Evolutionary conservation across 2,797 vertebrate species (phyloP), one percentile per base, ranked within the genome.

Genomic region (Amniataba percoides): DNA sequence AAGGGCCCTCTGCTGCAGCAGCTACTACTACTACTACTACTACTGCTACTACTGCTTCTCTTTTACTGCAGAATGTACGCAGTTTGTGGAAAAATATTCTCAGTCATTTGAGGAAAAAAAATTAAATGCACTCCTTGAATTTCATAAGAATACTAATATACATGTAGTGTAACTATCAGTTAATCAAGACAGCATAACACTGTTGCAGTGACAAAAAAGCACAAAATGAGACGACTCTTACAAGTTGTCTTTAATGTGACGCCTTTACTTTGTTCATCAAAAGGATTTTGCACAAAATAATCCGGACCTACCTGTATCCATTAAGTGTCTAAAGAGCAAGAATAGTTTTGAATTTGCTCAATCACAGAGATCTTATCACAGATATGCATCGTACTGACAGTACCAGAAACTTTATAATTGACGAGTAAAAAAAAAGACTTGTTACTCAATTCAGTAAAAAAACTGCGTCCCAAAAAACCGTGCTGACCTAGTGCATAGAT

Each of bases 401-500:
- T 19, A 45, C 49, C 34, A n/a, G 7, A 66, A 61, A 60, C 40
- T 31, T 19, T 11, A 15, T 40, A n/a, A 43, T 1, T 53, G n/a
- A 25, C 34, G n/a, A n/a, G n/a, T n/a, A n/a, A n/a, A n/a, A n/a
- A n/a, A 25, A 8, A 56, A 36, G 11, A 49, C 18, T 49, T 18
- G 27, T 25, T 48, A 48, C 12, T 21, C 16, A 43, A 7, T 45
- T 31, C 18, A 42, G 23, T 16, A n/a, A 45, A 36, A 48, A 7
- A 21, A 66, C 12, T 51, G 11, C 9, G 19, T 40, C 66, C 58
- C 45, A 42, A 71, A 69, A 70, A 43, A 49, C 45, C 45, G 27
- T 63, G 3, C 19, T 55, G 36, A 61, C 36, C 65, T 58, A 8
- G 12, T 60, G 58, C 49, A 53, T 63, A 57, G 51, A 70, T 57